Evolutionary conservation across 1,140 invertebrate species (phyloP).

Genomic region (Pogonomyrmex californicus): DNA sequence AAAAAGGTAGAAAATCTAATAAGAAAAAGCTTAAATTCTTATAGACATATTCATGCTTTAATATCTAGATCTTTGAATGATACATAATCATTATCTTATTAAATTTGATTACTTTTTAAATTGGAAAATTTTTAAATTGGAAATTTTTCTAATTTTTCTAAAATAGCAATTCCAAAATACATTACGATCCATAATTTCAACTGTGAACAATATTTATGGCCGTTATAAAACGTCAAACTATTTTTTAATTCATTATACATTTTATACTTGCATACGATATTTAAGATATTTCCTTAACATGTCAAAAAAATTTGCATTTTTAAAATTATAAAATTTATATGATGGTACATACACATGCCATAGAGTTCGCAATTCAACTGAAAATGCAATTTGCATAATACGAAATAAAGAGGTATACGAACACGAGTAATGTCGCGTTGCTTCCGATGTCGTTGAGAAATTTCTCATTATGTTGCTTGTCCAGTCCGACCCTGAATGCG

Average conservation of each 20-base stretch:
- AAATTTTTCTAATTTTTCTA: neutral
- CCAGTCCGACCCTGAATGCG: conserved; percentile 55
- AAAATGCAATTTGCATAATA: conserved; percentile 1
- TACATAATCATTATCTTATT: neutral
- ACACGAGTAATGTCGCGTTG: conserved; percentile 1
- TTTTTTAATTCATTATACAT: neutral
- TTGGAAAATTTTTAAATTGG: neutral
- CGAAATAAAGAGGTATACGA: neutral
- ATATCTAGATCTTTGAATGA: neutral
- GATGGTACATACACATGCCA: neutral
- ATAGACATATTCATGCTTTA: neutral
- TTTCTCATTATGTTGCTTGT: conserved; percentile 47
- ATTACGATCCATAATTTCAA: neutral
- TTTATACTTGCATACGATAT: neutral
- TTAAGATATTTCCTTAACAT: neutral
- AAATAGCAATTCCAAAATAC: neutral
- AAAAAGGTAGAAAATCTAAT: neutral
- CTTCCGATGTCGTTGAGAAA: conserved; percentile 29
- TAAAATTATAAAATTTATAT: neutral
- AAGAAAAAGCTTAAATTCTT: neutral
- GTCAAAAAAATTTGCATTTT: neutral
- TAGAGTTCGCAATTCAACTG: neutral
- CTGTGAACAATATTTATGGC: neutral
- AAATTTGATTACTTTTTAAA: neutral
- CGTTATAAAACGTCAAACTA: neutral